These are phyloP conservation scores for Brachymystax lenok DNA, from an alignment of 2,797 vertebrate species.

Conservation along the genomic window DNA sequence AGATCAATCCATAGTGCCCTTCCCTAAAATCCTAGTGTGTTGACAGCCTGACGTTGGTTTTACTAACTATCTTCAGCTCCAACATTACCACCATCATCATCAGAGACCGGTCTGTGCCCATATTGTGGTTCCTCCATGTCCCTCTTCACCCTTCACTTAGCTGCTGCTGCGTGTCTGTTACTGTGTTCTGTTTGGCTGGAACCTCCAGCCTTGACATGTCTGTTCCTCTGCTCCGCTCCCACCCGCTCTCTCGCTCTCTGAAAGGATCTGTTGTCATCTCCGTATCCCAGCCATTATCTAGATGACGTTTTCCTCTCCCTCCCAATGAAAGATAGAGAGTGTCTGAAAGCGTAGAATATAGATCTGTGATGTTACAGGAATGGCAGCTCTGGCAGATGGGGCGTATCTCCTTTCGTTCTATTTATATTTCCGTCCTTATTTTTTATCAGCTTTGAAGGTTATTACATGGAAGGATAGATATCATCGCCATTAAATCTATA, in stretches of 20 bases:
- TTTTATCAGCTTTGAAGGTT: slow-evolving; percentile 76
- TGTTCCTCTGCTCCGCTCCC: slow-evolving; percentile 48
- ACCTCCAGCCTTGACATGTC: slow-evolving; percentile 61
- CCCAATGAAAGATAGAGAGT: slow-evolving; percentile 76
- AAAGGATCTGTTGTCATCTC: slow-evolving; percentile 91
- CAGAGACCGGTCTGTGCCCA: slow-evolving; percentile 81
- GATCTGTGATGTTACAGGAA: slow-evolving; percentile 74
- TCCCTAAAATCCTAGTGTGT: no score
- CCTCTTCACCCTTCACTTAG: slow-evolving; percentile 89
- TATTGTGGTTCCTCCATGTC: slow-evolving; percentile 80
- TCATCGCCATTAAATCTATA: slow-evolving; percentile 61
- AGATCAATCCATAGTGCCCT: no score
- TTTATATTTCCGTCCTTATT: slow-evolving; percentile 73
- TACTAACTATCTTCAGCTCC: no score
- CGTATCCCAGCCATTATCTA: slow-evolving; percentile 83
- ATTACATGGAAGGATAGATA: slow-evolving; percentile 66
- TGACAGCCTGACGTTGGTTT: no score
- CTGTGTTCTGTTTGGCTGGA: slow-evolving; percentile 56
- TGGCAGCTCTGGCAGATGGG: slow-evolving; percentile 77
- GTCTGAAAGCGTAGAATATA: slow-evolving; percentile 75
- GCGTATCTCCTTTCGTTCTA: slow-evolving; percentile 76
- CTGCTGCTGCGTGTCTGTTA: slow-evolving; percentile 61
- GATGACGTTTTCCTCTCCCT: slow-evolving; percentile 74
- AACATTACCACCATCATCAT: slow-evolving; percentile 70
- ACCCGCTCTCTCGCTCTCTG: slow-evolving; percentile 48